Evolutionary conservation across 2,888 invertebrate species (phyloP).

Genomic region (Agriopis leucophaearia): DNA sequence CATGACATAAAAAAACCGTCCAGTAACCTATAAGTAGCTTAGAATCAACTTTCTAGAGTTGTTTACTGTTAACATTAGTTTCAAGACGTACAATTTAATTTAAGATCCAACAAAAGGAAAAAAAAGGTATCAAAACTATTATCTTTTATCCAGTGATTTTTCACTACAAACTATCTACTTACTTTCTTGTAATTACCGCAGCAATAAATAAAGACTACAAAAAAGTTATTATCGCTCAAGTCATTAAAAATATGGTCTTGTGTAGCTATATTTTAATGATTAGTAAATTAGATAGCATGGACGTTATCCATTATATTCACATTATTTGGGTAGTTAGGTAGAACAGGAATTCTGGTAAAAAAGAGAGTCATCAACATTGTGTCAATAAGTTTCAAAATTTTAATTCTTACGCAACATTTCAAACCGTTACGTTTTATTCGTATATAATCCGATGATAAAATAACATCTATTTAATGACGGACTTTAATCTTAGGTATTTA

Average conservation of each 20-base stretch:
- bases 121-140: no score
- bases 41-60: no score
- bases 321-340: constrained; percentile 1
- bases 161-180: no score
- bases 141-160: no score
- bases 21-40: no score
- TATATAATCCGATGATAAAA: not conserved
- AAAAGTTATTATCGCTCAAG: no score
- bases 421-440: not conserved
- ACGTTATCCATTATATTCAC: constrained; percentile 1
- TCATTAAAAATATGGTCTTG: not conserved
- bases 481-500: not conserved
- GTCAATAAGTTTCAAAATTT: not conserved
- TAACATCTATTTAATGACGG: not conserved
- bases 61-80: no score
- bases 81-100: no score
- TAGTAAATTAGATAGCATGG: not conserved
- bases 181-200: no score
- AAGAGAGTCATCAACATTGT: not conserved
- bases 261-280: not conserved
- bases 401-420: constrained; percentile 18
- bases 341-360: not conserved
- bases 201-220: no score
- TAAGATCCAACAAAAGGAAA: no score
- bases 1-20: no score